These are phyloP conservation scores for Pampusana beccarii DNA, from an alignment of 2,113 vertebrate species.

Conservation along the genomic window DNA sequence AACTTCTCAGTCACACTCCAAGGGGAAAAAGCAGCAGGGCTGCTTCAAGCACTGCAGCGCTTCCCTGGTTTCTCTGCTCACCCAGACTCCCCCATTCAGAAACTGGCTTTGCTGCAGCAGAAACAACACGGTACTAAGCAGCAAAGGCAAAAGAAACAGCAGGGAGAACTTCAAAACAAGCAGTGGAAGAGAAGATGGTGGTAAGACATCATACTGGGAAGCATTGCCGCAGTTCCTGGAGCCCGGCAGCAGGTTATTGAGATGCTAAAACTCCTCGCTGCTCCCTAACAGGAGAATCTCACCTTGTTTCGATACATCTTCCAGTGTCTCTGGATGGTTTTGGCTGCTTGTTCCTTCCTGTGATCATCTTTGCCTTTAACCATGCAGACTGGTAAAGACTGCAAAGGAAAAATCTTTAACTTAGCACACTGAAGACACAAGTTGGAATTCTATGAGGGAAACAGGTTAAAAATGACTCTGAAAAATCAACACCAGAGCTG, in stretches of 20 bases:
- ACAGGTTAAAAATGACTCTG: background rate
- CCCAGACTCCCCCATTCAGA: background rate
- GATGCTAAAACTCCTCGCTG: background rate
- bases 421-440: background rate
- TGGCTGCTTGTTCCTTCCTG: slow-evolving; percentile 72
- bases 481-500: background rate
- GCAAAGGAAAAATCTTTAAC: background rate
- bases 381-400: background rate
- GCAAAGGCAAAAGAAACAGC: background rate
- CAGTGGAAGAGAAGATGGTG: background rate
- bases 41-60: background rate
- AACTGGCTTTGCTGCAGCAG: background rate
- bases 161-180: background rate
- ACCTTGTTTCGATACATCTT: slow-evolving; percentile 77
- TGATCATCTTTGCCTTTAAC: background rate
- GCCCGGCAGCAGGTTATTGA: background rate
- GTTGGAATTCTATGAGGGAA: background rate
- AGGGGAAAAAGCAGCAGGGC: background rate
- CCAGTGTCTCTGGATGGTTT: slow-evolving; percentile 81
- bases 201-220: background rate
- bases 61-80: background rate
- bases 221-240: background rate
- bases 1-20: background rate
- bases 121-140: background rate
- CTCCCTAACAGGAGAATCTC: background rate